Percentiles rank a stretch among this genome's conserved stretches.
Conservation (phyloP, 2,113 vertebrate genomes). For the Gymnorhina tibicen region DNA sequence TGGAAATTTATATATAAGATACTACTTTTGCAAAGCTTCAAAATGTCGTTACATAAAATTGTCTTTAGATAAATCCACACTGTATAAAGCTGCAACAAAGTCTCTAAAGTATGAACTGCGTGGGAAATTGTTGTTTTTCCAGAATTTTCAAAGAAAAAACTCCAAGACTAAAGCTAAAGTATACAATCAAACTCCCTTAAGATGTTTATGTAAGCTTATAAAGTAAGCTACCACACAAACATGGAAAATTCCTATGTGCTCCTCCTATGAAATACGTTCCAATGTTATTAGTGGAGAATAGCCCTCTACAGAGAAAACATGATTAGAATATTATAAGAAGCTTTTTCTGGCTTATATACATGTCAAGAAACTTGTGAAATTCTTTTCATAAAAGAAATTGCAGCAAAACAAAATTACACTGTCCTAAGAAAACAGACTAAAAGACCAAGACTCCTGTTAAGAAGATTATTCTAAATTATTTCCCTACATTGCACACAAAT, state of each 20-base stretch:
- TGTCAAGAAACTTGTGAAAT: neutral
- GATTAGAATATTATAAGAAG: neutral
- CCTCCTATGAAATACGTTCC: neutral
- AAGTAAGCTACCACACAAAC: neutral
- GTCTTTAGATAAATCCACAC: neutral
- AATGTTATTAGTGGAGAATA: neutral
- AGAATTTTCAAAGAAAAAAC: neutral
- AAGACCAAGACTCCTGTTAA: neutral
- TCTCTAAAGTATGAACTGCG: neutral
- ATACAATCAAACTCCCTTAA: neutral
- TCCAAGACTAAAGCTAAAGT: neutral
- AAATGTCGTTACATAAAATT: neutral
- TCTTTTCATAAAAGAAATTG: neutral
- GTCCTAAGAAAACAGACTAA: neutral
- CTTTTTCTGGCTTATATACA: neutral
- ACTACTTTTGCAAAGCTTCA: neutral
- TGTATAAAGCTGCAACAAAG: neutral
- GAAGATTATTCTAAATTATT: neutral
- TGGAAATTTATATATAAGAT: neutral
- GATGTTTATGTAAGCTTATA: neutral
- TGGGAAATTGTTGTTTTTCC: neutral
- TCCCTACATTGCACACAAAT: neutral
- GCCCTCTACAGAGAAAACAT: neutral
- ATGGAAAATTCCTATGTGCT: neutral
- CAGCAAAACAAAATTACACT: neutral